These are phyloP conservation scores for Alaudala cheleensis DNA, from an alignment of 2,113 vertebrate species.

Conservation along the genomic window DNA sequence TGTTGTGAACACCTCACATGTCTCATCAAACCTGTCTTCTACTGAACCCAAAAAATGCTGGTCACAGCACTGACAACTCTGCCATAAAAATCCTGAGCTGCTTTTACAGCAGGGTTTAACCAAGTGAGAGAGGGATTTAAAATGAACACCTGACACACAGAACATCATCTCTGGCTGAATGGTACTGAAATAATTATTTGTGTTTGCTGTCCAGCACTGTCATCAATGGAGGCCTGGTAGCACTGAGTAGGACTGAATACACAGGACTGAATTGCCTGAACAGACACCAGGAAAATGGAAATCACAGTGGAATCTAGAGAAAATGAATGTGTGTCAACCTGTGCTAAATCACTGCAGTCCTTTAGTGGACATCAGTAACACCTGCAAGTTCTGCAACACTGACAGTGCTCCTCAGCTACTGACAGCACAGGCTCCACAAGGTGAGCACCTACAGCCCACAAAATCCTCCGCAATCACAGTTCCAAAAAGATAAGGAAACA, in stretches of 20 bases:
- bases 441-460: neutral
- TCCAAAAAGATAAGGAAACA: neutral
- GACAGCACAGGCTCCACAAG: neutral
- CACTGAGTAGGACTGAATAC: neutral
- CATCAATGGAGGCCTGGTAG: neutral
- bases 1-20: neutral
- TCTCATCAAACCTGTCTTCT: neutral
- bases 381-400: fast-evolving
- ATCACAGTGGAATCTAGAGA: neutral
- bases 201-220: neutral
- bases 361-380: neutral
- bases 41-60: neutral
- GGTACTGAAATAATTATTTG: neutral
- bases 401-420: neutral
- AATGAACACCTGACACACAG: neutral
- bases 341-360: neutral
- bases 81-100: neutral
- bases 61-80: neutral
- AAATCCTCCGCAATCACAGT: neutral
- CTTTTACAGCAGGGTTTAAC: neutral
- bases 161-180: neutral
- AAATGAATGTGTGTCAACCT: fast-evolving
- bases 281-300: neutral
- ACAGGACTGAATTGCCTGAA: neutral
- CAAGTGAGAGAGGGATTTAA: neutral